A percentile compares a stretch with the other conserved stretches of the same genome.
phyloP scores from a whole-genome alignment of 2,113 vertebrate species.

The Zootoca vivipara region DNA sequence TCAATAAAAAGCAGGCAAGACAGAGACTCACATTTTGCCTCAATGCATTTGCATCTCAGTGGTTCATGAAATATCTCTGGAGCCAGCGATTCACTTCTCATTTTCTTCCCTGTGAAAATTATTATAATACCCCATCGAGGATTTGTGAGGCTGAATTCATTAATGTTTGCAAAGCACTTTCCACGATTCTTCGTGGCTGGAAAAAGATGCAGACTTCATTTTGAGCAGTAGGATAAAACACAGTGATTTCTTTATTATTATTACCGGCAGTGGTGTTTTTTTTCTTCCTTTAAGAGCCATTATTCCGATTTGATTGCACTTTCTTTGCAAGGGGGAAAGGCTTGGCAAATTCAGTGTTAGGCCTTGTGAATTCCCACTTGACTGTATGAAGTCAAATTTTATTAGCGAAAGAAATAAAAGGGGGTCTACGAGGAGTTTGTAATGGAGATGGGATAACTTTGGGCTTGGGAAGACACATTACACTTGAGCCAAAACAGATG shows the following conservation, averaged over 20 bases:
- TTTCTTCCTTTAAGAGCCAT: neutral
- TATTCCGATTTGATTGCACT: conserved; percentile 17
- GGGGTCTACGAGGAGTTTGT: neutral
- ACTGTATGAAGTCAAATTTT: neutral
- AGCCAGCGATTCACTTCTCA: neutral
- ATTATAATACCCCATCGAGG: neutral
- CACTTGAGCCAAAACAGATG: neutral
- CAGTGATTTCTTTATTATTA: conserved; percentile 1
- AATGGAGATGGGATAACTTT: neutral
- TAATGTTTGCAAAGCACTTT: neutral
- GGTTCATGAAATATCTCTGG: neutral
- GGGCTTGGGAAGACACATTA: neutral
- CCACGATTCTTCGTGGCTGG: neutral
- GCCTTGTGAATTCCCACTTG: neutral
- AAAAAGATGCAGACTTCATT: neutral
- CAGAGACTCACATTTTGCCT: neutral
- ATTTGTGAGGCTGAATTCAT: neutral
- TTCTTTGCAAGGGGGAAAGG: neutral
- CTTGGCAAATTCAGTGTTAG: neutral
- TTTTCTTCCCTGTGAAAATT: neutral
- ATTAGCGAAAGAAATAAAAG: neutral
- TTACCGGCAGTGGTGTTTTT: neutral
- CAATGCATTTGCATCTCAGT: neutral
- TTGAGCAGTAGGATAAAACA: neutral
- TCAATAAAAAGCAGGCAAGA: neutral